Evolutionary conservation across 2,888 invertebrate genomes (phyloP), one percentile per base, ranked within the genome.

Genomic region (Hetaerina titia): DNA sequence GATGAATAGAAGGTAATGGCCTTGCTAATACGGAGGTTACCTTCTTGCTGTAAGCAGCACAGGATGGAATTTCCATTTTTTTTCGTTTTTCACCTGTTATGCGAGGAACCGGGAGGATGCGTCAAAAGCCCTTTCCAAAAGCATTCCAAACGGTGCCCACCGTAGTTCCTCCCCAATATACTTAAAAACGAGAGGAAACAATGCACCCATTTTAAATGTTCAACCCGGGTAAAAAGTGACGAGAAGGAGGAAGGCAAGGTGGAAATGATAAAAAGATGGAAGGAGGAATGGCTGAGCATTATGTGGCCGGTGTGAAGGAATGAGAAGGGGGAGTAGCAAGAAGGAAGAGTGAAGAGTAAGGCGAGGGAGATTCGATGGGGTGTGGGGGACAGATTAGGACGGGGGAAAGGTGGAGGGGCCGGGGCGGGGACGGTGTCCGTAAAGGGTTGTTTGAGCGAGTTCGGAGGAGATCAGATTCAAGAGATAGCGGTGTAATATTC

Each of bases 401-500:
- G 57, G 92, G 92, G 45, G 45, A 56, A 45, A 22, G 6, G 45
- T 15, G 45, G 19, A 13, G 56, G 15, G 11, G 56, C 5, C 9
- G 63, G 63, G 63, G 63, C 22, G 6, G 17, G 8, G 69, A 45
- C 64, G 64, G 90, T 92, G 92, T 92, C 92, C 92, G 69, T 92
- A 92, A 92, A 92, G 92, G 92, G 92, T 92, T 92, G 92, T 92
- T 92, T 92, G 92, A 92, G 69, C 74, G 64, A 92, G 69, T 31
- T 92, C 56, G 69, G 58, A 45, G 64, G 90, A 92, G 92, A 92
- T 92, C 92, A 92, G 92, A 92, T 92, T 60, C 69, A 69, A 69
- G 69, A 92, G 92, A 92, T 92, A 92, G 92, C 92, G 56, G 92
- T 69, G 92, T 92, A 92, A 92, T 92, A 92, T 92, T 69, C 92